phyloP scores from a whole-genome alignment of 2,113 vertebrate species.

The Danionella cerebrum region DNA sequence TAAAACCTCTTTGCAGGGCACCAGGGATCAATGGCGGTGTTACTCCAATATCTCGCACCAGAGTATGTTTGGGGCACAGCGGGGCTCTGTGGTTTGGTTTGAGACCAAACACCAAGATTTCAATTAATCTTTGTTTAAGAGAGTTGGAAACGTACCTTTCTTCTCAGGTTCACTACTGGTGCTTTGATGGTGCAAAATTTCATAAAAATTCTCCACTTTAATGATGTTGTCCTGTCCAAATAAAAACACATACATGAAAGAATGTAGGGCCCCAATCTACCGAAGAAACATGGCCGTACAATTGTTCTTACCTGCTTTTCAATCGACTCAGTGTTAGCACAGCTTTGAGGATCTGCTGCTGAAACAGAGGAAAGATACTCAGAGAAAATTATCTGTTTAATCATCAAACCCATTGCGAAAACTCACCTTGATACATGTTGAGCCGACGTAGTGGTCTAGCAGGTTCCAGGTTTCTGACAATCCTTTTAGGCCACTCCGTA shows the following conservation, averaged over 20 bases:
- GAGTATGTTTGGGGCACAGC: too few species aligned
- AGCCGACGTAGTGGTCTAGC: constrained; percentile 63
- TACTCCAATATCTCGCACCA: too few species aligned
- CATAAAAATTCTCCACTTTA: constrained; percentile 53
- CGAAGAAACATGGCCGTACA: neutral
- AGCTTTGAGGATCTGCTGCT: neutral
- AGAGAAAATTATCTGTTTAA: neutral
- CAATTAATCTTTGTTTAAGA: too few species aligned
- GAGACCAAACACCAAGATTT: too few species aligned
- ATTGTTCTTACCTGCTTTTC: constrained; percentile 15
- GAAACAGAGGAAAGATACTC: neutral
- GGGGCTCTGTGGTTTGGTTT: too few species aligned
- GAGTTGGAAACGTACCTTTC: constrained; percentile 46
- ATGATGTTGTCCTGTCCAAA: constrained; percentile 43
- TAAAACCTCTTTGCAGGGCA: too few species aligned
- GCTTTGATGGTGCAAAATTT: constrained; percentile 50
- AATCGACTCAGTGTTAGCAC: neutral
- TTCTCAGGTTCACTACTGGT: constrained; percentile 27
- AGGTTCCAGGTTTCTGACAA: constrained; percentile 57
- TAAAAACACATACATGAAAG: neutral
- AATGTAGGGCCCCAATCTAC: too few species aligned
- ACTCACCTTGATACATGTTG: constrained; percentile 29
- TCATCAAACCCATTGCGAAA: neutral
- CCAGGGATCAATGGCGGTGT: too few species aligned
- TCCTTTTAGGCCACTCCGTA: constrained; percentile 61